Percentiles rank a stretch among this genome's conserved stretches.
phyloP scores from a whole-genome alignment of 92 coral and sea anemone species.

The Zoanthus sansibaricus region DNA sequence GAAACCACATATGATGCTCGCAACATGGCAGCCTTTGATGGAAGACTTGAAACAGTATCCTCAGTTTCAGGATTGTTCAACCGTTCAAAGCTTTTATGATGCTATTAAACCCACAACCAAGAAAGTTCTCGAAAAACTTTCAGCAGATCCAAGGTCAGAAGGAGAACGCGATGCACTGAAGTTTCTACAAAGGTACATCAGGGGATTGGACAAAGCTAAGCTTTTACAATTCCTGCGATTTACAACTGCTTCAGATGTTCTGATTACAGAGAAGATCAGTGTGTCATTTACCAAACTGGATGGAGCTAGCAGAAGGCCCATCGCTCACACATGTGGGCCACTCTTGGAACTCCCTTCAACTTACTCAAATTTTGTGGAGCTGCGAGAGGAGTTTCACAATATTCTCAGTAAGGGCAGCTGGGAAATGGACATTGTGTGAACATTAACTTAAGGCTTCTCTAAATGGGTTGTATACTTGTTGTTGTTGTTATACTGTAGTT shows the following conservation, averaged over 20 bases:
- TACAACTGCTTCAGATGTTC: constrained; percentile 27
- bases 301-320: constrained; percentile 22
- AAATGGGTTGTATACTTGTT: neutral
- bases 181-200: constrained; percentile 64
- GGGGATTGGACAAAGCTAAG: neutral
- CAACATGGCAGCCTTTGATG: constrained; percentile 39
- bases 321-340: constrained; percentile 39
- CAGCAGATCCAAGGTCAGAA: constrained; percentile 56
- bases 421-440: constrained; percentile 49
- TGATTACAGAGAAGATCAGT: constrained; percentile 5
- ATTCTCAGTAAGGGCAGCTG: constrained; percentile 31
- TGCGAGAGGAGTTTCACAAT: constrained; percentile 24
- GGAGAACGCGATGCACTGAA: constrained; percentile 72
- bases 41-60: constrained; percentile 10
- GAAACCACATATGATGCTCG: constrained; percentile 57
- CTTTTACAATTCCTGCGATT: no score
- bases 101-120: constrained; percentile 61
- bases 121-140: constrained; percentile 65
- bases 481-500: neutral
- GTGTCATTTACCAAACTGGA: constrained; percentile 23
- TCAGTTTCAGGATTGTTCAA: constrained; percentile 33
- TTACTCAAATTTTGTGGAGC: constrained; percentile 36
- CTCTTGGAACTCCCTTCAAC: constrained; percentile 30
- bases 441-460: neutral
- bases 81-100: constrained; percentile 39